Conservation (phyloP, 2,888 invertebrate genomes). For the Chrysodeixis includens region DNA sequence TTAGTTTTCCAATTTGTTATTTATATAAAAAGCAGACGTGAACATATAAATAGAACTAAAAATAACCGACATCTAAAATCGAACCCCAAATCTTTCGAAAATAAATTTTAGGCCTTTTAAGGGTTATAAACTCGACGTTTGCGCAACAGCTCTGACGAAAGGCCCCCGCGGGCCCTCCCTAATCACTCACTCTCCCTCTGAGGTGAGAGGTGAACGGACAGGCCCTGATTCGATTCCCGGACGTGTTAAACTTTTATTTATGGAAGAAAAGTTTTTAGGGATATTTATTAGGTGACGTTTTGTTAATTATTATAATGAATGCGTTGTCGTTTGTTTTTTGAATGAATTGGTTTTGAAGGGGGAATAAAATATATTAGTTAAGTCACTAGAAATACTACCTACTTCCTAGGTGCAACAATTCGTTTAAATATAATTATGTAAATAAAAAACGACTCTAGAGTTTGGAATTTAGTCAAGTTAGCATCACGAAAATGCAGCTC, state of each 20-base stretch:
- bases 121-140: slow-evolving; percentile 51
- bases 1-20: too few relatives aligned
- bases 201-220: slow-evolving; percentile 60
- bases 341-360: background rate
- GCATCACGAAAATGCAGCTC: too few relatives aligned
- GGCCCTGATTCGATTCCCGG: slow-evolving; percentile 59
- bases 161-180: slow-evolving; percentile 64
- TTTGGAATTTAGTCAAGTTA: too few relatives aligned
- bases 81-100: slow-evolving; percentile 31
- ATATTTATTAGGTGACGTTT: slow-evolving; percentile 48
- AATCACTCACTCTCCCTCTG: slow-evolving; percentile 66
- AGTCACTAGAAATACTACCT: too few relatives aligned
- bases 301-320: slow-evolving; percentile 40
- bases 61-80: slow-evolving; percentile 9
- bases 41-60: background rate
- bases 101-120: slow-evolving; percentile 54
- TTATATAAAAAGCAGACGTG: too few relatives aligned
- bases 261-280: slow-evolving; percentile 43
- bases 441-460: too few relatives aligned
- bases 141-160: slow-evolving; percentile 63
- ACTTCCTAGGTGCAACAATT: too few relatives aligned
- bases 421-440: too few relatives aligned
- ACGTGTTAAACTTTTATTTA: slow-evolving; percentile 58
- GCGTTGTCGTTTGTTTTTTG: slow-evolving; percentile 22
- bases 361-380: too few relatives aligned